Evolutionary conservation across 1,140 invertebrate genomes (phyloP).

Genomic region (Aphidius gifuensis): DNA sequence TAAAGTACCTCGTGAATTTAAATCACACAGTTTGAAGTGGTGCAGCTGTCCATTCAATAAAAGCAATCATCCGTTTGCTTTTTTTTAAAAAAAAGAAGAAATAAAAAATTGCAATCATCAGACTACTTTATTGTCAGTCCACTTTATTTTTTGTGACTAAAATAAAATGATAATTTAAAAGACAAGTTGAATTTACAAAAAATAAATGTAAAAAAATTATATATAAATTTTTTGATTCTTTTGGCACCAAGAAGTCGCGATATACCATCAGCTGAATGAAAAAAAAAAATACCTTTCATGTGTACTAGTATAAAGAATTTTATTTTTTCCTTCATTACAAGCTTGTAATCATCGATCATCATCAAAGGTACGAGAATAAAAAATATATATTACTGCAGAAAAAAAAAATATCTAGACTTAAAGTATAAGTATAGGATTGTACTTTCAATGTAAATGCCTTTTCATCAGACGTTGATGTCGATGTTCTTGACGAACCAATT

Average conservation of each 20-base stretch:
- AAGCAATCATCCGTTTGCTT: constrained; percentile 26
- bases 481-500: constrained; percentile 38
- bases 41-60: constrained; percentile 25
- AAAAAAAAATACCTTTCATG: background rate
- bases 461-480: constrained; percentile 23
- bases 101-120: too few relatives aligned
- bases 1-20: background rate
- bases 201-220: too few relatives aligned
- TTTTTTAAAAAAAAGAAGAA: too few relatives aligned
- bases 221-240: too few relatives aligned
- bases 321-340: background rate
- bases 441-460: constrained; percentile 13
- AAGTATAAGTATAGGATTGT: background rate
- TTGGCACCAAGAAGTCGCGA: background rate
- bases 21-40: constrained; percentile 18
- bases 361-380: constrained; percentile 7
- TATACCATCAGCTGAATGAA: constrained; percentile 1
- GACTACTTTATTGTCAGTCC: too few relatives aligned
- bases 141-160: too few relatives aligned
- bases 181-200: too few relatives aligned
- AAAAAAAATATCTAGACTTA: background rate
- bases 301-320: constrained; percentile 9
- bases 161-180: too few relatives aligned
- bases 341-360: constrained; percentile 18
- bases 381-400: background rate